A percentile compares a stretch with the other conserved stretches of the same genome.
phyloP scores from a whole-genome alignment of 2,888 invertebrate genomes.

The Orthonevra nobilis region DNA sequence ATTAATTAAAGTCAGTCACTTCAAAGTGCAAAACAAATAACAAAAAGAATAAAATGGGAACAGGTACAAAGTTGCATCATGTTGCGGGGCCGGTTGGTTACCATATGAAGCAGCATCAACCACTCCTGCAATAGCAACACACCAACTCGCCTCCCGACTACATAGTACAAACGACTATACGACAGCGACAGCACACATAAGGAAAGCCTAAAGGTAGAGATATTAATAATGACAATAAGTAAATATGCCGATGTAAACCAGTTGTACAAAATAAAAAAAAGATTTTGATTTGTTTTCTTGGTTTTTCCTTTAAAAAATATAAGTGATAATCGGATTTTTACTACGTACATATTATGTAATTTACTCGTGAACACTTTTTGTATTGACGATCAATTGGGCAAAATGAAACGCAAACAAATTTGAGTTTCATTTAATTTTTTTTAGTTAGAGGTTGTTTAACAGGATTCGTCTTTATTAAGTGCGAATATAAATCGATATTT shows the following conservation, averaged over 20 bases:
- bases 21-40: not conserved
- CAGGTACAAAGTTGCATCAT: constrained; percentile 58
- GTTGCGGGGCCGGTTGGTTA: constrained; percentile 44
- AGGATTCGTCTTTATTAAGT: too few species aligned
- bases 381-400: constrained; percentile 43
- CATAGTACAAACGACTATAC: constrained; percentile 18
- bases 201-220: constrained; percentile 1
- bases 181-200: not conserved
- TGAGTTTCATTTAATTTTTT: too few species aligned
- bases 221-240: constrained; percentile 61
- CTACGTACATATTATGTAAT: constrained; percentile 26
- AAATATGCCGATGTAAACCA: constrained; percentile 60
- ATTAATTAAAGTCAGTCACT: constrained; percentile 1
- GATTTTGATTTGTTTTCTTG: constrained; percentile 6
- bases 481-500: too few species aligned
- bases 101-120: constrained; percentile 11
- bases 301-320: not conserved
- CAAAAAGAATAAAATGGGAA: constrained; percentile 18
- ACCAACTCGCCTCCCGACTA: constrained; percentile 9
- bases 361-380: constrained; percentile 27
- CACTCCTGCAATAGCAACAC: not conserved
- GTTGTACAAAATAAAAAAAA: constrained; percentile 21
- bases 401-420: not conserved
- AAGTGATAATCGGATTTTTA: constrained; percentile 28
- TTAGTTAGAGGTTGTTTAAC: too few species aligned